These are phyloP conservation scores for Sapajus apella DNA, from an alignment of 2,113 vertebrate genomes.

Conservation along the genomic window DNA sequence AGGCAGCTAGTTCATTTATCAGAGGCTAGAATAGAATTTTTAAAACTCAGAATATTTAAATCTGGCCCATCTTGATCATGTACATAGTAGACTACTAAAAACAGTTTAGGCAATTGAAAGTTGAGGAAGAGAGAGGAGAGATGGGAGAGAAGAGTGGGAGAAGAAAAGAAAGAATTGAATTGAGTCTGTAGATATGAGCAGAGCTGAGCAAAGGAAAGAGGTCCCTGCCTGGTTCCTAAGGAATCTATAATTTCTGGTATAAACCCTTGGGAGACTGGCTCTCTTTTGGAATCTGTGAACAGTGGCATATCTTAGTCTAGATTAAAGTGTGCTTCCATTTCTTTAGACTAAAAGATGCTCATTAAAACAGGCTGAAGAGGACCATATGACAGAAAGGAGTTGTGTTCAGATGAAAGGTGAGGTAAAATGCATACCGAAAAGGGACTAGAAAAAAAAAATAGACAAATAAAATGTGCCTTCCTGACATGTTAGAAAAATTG, in stretches of 20 bases:
- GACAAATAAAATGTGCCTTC: not conserved
- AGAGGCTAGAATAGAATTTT: not conserved
- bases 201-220: not conserved
- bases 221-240: not conserved
- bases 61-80: not conserved
- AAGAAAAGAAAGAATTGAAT: not conserved
- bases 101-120: not conserved
- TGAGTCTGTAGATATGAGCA: accelerated
- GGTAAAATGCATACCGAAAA: not conserved
- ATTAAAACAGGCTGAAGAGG: not conserved
- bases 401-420: not conserved
- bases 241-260: not conserved
- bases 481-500: not conserved
- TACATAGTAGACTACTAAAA: not conserved
- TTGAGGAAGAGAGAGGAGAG: not conserved
- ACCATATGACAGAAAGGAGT: not conserved
- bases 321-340: not conserved
- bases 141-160: too few species aligned
- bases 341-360: not conserved
- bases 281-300: not conserved
- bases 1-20: not conserved
- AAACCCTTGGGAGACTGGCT: accelerated
- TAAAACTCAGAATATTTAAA: not conserved
- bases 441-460: not conserved
- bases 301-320: not conserved